Base-by-base conservation (phyloP, 2,797 vertebrate genomes). In the Harpagifer antarcticus region DNA sequence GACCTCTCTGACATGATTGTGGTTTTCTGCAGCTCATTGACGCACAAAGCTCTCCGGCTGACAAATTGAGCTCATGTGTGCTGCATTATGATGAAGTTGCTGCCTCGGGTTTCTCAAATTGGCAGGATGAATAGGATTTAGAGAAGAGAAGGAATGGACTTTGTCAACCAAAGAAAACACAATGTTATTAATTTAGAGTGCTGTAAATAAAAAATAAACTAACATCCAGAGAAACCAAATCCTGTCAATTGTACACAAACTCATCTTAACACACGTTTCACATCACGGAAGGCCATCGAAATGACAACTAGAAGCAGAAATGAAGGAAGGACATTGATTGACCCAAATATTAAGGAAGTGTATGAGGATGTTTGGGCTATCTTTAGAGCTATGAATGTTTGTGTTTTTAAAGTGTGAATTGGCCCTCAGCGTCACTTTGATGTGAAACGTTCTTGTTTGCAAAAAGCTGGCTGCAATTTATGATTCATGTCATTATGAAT, bases 21-120 rank as follows among this genome's bases (percentile, higher is more conserved):
- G 86, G 83, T 89, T 88, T 89, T 89, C 76, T 88, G 87, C 87
- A 88, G 65, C 53, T 67, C 63, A 69, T 86, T 84, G 82, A 91
- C 66, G 65, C 86, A 88, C 76, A 7, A 73, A 81, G 83, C 85
- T 79, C 82, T 70, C 81, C 14, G 44, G 76, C 79, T 86, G 86
- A 89, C 88, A 88, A 76, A 79, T 71, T 81, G 72, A 69, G 85
- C 83, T 87, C 74, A 74, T 89, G 86, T 87, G 83, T 77, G 77
- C 81, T 84, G 89, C 85, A 90, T 90, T 91, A 87, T 85, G 86
- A 91, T 92, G 81, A 85, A 82, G 72, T 84, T 49, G 75, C 81
- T 71, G 69, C 69, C 58, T 78, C 40, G 3, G 61, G 52, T 86
- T 82, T 79, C 27, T 67, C 44, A 53, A 64, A 66, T 37, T 37